Percentiles rank a stretch among this genome's conserved stretches.
These are phyloP conservation scores for Tympanoctomys barrerae DNA, from an alignment of 2,797 vertebrate species.

Conservation along the genomic window DNA sequence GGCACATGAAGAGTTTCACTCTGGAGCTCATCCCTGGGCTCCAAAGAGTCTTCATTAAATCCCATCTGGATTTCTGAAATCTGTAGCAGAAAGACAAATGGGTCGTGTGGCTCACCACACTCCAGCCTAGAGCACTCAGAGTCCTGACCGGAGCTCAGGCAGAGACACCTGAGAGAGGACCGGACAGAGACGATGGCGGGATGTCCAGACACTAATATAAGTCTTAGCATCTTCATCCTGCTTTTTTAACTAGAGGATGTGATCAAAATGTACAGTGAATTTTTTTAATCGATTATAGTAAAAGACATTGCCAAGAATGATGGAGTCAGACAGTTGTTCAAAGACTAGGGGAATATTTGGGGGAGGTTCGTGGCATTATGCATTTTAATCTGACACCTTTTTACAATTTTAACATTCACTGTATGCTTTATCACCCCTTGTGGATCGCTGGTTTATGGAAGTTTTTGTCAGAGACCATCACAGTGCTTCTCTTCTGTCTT, in stretches of 20 bases:
- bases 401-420: background rate
- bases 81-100: background rate
- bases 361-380: background rate
- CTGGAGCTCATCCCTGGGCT: background rate
- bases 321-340: background rate
- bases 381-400: background rate
- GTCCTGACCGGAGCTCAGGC: background rate
- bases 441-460: background rate
- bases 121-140: background rate
- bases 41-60: slow-evolving; percentile 1
- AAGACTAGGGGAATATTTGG: background rate
- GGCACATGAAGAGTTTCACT: background rate
- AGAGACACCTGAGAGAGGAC: background rate
- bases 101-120: background rate
- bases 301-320: background rate
- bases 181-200: background rate
- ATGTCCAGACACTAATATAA: background rate
- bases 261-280: background rate
- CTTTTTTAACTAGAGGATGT: background rate
- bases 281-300: background rate
- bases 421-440: background rate
- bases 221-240: background rate
- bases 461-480: background rate
- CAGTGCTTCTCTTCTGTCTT: background rate
- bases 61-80: background rate